Conservation (phyloP, 2,888 invertebrate genomes). For the Pachliopta kotzebuea region DNA sequence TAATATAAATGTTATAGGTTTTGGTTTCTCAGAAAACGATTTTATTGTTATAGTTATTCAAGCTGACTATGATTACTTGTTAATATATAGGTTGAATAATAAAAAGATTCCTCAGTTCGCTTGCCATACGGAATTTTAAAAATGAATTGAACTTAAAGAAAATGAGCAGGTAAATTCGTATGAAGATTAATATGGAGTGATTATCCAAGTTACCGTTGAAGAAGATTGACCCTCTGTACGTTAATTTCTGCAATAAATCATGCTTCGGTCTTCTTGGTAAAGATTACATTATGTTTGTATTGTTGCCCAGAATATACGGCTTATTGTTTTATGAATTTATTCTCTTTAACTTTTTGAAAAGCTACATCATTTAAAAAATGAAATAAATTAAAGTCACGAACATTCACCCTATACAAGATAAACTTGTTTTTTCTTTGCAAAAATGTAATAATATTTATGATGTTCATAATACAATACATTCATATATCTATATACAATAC, state of each 20-base stretch:
- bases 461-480: no score
- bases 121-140: not conserved
- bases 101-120: not conserved
- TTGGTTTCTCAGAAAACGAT: not conserved
- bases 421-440: not conserved
- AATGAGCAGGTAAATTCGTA: constrained; percentile 7
- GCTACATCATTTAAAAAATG: constrained; percentile 9
- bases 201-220: constrained; percentile 47
- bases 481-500: no score
- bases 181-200: constrained; percentile 33
- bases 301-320: constrained; percentile 49
- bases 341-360: constrained; percentile 29
- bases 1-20: no score
- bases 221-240: constrained; percentile 49
- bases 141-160: not conserved
- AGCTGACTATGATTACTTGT: not conserved
- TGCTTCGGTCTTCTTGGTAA: constrained; percentile 48
- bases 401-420: not conserved
- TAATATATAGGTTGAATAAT: not conserved
- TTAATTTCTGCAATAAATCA: constrained; percentile 59
- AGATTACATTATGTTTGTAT: constrained; percentile 65
- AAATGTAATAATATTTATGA: not conserved
- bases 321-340: constrained; percentile 47
- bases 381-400: constrained; percentile 17
- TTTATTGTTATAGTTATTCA: not conserved